These are phyloP conservation scores for Palaemon carinicauda DNA, from an alignment of 1,140 invertebrate species.

Conservation along the genomic window DNA sequence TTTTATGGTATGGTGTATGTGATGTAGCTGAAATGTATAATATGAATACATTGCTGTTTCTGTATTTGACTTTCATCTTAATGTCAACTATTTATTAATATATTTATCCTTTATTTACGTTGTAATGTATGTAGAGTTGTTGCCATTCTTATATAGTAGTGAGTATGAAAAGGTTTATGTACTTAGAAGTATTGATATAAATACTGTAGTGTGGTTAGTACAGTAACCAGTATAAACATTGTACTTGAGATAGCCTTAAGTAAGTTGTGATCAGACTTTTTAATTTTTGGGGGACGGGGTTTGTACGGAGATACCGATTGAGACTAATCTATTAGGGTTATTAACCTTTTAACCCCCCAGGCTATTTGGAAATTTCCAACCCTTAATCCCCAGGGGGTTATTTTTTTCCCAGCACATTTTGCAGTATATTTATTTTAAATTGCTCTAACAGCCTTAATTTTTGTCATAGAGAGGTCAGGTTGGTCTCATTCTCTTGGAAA, in stretches of 20 bases:
- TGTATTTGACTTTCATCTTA: too few species aligned
- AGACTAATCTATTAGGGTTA: background rate
- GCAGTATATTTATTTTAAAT: too few species aligned
- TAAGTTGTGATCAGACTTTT: too few species aligned
- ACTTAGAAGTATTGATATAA: slow-evolving; percentile 17
- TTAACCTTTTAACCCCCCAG: too few species aligned
- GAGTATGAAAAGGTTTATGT: slow-evolving; percentile 22
- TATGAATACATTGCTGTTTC: background rate
- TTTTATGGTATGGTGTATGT: background rate
- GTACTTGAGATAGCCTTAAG: too few species aligned
- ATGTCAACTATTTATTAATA: background rate
- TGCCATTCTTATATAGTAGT: slow-evolving; percentile 28
- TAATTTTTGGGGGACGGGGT: too few species aligned
- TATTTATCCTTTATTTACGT: background rate
- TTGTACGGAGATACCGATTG: background rate
- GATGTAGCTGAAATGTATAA: background rate
- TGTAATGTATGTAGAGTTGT: slow-evolving; percentile 29
- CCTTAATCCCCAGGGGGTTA: too few species aligned
- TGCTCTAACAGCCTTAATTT: too few species aligned
- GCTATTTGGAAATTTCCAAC: too few species aligned
- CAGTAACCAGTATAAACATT: background rate
- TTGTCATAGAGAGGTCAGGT: too few species aligned
- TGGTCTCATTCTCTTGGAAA: too few species aligned
- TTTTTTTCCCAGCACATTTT: too few species aligned
- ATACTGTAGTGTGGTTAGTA: slow-evolving; percentile 40